Conservation (phyloP, 2,888 invertebrate species). For the Thumatha senex region DNA sequence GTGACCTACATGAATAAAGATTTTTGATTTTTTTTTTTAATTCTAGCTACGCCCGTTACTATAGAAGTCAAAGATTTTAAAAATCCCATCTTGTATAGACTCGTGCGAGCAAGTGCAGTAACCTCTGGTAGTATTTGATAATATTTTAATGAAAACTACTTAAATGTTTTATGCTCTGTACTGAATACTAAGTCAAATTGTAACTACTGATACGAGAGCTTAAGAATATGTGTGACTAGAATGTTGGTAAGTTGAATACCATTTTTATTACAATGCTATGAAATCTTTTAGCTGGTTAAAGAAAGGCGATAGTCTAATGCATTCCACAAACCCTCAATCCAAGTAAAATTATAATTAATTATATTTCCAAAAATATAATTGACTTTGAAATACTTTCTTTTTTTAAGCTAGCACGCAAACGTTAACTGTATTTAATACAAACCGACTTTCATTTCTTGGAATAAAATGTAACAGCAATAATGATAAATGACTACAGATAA, state of each 20-base stretch:
- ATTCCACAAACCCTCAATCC: background rate
- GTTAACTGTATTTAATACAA: constrained; percentile 6
- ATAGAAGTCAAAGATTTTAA: too few species aligned
- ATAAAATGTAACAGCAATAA: constrained; percentile 1
- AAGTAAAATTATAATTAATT: background rate
- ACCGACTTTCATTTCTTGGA: constrained; percentile 8
- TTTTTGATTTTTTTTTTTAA: too few species aligned
- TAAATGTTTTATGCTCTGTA: too few species aligned
- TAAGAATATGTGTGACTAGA: background rate
- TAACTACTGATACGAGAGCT: background rate
- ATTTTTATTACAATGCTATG: background rate
- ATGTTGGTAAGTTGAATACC: too few species aligned
- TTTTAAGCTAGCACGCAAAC: background rate
- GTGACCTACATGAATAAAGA: too few species aligned
- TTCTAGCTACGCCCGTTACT: too few species aligned
- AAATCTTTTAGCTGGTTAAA: background rate
- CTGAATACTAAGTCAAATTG: background rate
- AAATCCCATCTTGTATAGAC: too few species aligned
- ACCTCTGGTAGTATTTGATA: too few species aligned
- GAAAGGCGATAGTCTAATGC: background rate
- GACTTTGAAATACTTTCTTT: background rate
- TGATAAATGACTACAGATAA: background rate
- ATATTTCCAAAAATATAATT: background rate
- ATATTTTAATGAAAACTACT: too few species aligned
- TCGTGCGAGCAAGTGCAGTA: too few species aligned